Base-by-base conservation (phyloP, 2,888 invertebrate species). In the Mythimna vitellina region DNA sequence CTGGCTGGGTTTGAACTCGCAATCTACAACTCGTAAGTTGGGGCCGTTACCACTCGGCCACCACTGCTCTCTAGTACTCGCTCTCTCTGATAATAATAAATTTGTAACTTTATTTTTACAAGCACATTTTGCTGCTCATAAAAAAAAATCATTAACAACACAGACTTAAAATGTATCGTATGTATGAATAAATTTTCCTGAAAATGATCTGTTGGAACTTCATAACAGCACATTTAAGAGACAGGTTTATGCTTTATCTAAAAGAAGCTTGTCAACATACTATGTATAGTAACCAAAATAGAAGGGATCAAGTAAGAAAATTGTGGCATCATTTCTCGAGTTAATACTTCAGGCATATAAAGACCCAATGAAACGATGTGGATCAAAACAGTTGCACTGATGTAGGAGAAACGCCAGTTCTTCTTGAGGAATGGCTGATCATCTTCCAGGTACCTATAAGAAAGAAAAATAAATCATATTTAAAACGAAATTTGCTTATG, bases 321-420 rank as follows among this genome's bases (percentile, higher is more conserved):
- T 29, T 85, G 73, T 42, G 80, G 77, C 38, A 85, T 82, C 17
- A 82, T 69, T 4, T 74, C 78, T 38, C 46, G 70, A 8, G 10
- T 65, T 17, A 83, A 20, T 22, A 77, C 12, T 6, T 77, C 73
- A 12, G 46, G 74, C 9, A 89, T 68, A 35, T 83, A 77, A 17
- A 80, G 51, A 3, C 62, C 54, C 12, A 85, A 17, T 25, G 76
- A 61, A 0, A 73, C 20, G 7, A 73, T 72, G 25, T 86, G 80
- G 3, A 86, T 58, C 9, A 83, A 20, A 0, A 85, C 0, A 20
- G 70, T 64, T 0, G 80, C 80, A 5, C 76, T 22, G 22, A 87
- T 82, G 70, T 82, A 85, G 12, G 78, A 58, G 51, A 79, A 86
- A 56, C 74, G 80, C 87, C 88, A 89, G 65, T 87, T 76, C 65